Evolutionary conservation across 2,113 vertebrate species (phyloP).

Genomic region (Archilochus colubris): DNA sequence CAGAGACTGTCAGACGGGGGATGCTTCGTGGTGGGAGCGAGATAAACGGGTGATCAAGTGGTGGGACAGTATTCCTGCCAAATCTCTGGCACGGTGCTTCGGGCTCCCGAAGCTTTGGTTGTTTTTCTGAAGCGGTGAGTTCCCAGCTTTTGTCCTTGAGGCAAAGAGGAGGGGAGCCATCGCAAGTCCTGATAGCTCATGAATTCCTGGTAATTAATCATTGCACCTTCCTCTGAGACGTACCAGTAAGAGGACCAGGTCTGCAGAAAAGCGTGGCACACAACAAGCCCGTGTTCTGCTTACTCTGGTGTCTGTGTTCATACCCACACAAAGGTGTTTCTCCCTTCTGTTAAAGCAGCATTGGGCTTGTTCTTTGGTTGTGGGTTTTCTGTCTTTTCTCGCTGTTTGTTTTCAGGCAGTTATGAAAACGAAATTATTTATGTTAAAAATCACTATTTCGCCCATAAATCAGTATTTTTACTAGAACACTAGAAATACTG

Average conservation of each 20-base stretch:
- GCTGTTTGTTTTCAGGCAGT: not conserved
- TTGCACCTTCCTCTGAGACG: not conserved
- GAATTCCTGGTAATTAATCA: not conserved
- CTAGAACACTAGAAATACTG: not conserved
- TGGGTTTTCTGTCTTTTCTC: not conserved
- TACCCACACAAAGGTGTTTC: not conserved
- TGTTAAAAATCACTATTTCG: not conserved
- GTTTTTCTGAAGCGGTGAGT: not conserved
- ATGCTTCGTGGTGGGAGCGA: accelerated
- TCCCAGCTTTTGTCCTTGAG: not conserved
- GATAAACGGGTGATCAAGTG: accelerated
- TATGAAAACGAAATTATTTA: not conserved
- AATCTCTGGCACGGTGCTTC: not conserved
- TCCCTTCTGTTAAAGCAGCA: not conserved
- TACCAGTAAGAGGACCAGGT: not conserved
- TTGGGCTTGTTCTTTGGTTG: not conserved
- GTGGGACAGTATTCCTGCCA: not conserved
- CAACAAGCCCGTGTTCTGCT: not conserved
- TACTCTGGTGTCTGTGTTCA: not conserved
- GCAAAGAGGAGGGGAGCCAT: not conserved
- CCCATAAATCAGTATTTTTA: not conserved
- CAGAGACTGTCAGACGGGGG: accelerated
- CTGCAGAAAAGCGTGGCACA: not conserved
- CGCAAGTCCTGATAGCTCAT: not conserved
- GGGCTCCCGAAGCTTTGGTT: not conserved